Conservation (phyloP, 2,888 invertebrate genomes). For the Ypsolopha sequella region DNA sequence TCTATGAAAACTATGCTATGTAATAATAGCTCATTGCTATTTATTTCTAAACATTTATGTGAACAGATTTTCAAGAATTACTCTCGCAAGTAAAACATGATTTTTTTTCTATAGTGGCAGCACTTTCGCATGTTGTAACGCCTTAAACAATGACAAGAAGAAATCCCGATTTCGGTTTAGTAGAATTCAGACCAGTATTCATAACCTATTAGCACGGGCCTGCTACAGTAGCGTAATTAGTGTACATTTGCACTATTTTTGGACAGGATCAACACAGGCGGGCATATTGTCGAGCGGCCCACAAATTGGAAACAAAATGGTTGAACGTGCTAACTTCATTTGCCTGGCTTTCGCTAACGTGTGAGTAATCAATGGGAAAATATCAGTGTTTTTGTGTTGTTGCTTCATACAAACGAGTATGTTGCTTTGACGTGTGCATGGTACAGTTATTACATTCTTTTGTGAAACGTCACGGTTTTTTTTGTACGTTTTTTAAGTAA, state of each 20-base stretch:
- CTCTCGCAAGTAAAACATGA: too few relatives aligned
- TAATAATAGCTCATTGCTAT: too few relatives aligned
- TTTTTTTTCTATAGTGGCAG: too few relatives aligned
- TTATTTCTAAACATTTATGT: too few relatives aligned
- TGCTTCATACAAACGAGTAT: conserved; percentile 17
- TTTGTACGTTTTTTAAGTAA: too few relatives aligned
- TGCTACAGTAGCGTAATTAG: conserved; percentile 58
- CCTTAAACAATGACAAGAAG: too few relatives aligned
- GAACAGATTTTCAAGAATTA: too few relatives aligned
- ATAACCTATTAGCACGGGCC: conserved; percentile 49
- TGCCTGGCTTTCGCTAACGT: conserved; percentile 66
- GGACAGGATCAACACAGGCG: conserved; percentile 64
- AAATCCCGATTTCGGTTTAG: conserved; percentile 17
- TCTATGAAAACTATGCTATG: too few relatives aligned
- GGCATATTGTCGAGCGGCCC: conserved; percentile 49
- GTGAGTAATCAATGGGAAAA: conserved; percentile 44
- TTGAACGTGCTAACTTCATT: conserved; percentile 64
- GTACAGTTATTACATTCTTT: too few relatives aligned
- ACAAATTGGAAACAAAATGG: conserved; percentile 65
- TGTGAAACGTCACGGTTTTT: too few relatives aligned
- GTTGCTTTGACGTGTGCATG: too few relatives aligned
- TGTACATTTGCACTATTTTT: conserved; percentile 66
- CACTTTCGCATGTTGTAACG: too few relatives aligned
- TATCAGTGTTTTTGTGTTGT: conserved; percentile 28
- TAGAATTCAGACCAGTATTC: conserved; percentile 46